Evolutionary conservation across 2,113 vertebrate genomes (phyloP).

Genomic region (Brachionichthys hirsutus): DNA sequence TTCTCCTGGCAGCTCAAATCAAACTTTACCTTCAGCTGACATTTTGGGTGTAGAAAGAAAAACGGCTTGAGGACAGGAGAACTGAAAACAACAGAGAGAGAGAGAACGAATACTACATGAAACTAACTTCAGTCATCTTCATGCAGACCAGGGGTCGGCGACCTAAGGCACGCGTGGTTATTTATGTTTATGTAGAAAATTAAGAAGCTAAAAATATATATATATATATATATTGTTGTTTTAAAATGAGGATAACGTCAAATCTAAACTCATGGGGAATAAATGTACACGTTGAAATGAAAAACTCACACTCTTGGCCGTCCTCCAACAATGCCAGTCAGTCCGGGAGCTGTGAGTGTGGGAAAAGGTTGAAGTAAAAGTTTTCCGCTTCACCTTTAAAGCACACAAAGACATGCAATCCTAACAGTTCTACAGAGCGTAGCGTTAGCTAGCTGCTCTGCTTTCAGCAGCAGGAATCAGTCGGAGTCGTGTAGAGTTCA

Average conservation of each 20-base stretch:
- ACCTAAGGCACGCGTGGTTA: no score
- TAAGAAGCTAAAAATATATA: no score
- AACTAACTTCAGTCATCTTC: neutral
- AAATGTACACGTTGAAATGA: neutral
- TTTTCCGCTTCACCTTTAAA: neutral
- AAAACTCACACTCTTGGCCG: constrained; percentile 81
- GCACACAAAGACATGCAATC: neutral
- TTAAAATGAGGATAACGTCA: no score
- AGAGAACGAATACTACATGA: neutral
- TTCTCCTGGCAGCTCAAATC: no score
- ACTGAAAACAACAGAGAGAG: constrained; percentile 52
- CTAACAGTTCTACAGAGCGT: neutral
- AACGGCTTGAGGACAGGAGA: constrained; percentile 86
- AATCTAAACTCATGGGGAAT: no score
- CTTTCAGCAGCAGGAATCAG: constrained; percentile 11
- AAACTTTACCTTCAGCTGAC: constrained; percentile 66
- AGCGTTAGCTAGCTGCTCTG: neutral
- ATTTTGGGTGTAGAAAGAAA: constrained; percentile 85
- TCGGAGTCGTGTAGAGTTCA: constrained; percentile 31
- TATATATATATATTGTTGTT: no score
- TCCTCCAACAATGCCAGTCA: constrained; percentile 81
- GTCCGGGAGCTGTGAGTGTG: constrained; percentile 77
- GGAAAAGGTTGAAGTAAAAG: no score
- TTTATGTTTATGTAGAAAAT: no score
- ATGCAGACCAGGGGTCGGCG: no score